Evolutionary conservation across 2,113 vertebrate species (phyloP), one percentile per base, ranked within the genome.

Genomic region (Raja brachyura): DNA sequence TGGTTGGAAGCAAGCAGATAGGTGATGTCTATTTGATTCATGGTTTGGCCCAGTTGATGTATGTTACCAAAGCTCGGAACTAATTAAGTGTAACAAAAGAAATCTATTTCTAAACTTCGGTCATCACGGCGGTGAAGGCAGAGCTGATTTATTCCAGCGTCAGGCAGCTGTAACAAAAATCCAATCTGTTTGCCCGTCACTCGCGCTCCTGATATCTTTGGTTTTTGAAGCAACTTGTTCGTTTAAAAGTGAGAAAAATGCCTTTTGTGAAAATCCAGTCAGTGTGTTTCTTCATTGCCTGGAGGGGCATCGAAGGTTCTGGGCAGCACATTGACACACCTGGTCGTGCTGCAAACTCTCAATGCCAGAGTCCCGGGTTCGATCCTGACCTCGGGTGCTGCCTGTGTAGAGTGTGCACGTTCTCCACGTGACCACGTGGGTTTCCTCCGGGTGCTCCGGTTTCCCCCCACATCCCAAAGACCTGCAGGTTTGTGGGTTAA

Each of bases 11-110:
- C 83, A 18, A 16, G 59, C 59, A 88, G 83, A 88, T 88, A 88
- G 59, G 28, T 88, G 83, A 28, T 88, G 83, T 66, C 59, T 59
- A 63, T 88, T 63, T 88, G 83, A 88, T 88, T 66, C 83, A 88
- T 88, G 83, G 61, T 63, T 31, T 25, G 9, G 11, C n/a, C 63
- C 56, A n/a, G 83, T 66, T 61, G 28, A 63, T 88, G 59, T 63
- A 88, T 88, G 83, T 88, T 88, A 61, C 59, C 59, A 63, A 63
- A 63, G 83, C 83, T 88, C 59, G 28, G 83, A 88, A 88, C 83
- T 88, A 88, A 88, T 88, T 88, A 88, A 88, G 59, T 88, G 83
- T 88, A 88, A 88, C 83, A 63, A 88, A 88, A 88, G 83, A 88
- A 88, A 88, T 88, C 59, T 88, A 88, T 88, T 88, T 63, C 83